These are phyloP conservation scores for Pogonognathellus flavescens DNA, from an alignment of 1,140 invertebrate species.

Conservation along the genomic window DNA sequence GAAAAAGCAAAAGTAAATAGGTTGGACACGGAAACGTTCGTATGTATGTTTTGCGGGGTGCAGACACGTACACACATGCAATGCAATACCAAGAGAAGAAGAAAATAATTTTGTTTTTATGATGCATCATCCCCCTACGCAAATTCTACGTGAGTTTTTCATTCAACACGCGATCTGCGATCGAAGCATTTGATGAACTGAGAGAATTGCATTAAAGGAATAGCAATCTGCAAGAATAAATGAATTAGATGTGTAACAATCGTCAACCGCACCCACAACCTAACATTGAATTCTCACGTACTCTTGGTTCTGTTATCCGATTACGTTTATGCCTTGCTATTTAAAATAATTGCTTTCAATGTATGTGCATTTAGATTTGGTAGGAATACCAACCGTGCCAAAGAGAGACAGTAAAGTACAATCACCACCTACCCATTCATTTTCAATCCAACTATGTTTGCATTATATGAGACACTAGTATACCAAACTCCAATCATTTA, in stretches of 20 bases:
- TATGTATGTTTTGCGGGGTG: neutral
- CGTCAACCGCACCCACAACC: slow-evolving; percentile 15
- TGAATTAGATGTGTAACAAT: slow-evolving; percentile 17
- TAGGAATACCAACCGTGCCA: neutral
- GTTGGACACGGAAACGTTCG: slow-evolving; percentile 33
- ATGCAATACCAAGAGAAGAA: neutral
- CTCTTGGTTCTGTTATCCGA: neutral
- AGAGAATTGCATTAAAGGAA: neutral
- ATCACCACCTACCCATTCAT: too few species aligned
- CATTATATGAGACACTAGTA: too few species aligned
- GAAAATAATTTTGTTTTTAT: slow-evolving; percentile 32
- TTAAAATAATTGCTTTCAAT: neutral
- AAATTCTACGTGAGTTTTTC: neutral
- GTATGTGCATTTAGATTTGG: neutral
- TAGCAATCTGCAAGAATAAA: slow-evolving; percentile 1
- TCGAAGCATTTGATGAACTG: neutral
- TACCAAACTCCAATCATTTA: too few species aligned
- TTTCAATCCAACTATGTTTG: too few species aligned
- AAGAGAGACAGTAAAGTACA: neutral
- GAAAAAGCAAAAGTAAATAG: slow-evolving; percentile 1
- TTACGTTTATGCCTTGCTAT: neutral
- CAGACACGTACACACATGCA: neutral
- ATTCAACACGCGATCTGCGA: neutral
- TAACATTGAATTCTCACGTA: slow-evolving; percentile 47
- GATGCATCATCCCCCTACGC: slow-evolving; percentile 31